Evolutionary conservation across 2,797 vertebrate genomes (phyloP), one percentile per base, ranked within the genome.

Genomic region (Adrianichthys oophorus): DNA sequence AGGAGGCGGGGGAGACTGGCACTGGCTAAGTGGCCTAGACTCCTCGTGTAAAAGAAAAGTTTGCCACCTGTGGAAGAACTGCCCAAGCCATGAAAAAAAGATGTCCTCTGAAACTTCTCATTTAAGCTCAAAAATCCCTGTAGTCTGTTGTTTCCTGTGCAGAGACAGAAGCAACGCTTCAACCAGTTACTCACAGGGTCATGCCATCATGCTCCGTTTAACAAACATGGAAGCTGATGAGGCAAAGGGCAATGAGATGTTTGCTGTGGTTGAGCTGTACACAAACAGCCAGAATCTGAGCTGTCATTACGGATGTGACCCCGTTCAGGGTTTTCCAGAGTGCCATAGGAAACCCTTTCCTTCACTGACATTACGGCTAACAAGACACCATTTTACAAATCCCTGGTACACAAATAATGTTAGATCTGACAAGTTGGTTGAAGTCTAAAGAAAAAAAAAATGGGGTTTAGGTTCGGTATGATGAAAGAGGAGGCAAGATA

Each of bases 1-100:
- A 32, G 32, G 32, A 12, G 32, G 32, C 32, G 7, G 10, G 49
- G 58, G 53, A n/a, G 69, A 69, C 56, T 8, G 72, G 67, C 53
- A 48, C 73, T 73, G 73, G 84, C 84, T 89, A 89, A 91, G 88
- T 87, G 80, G 74, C 75, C 79, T 62, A 1, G 47, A 59, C 72
- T 62, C 37, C 70, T 83, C 85, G 54, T 70, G 70, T 58, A 42
- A 66, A 67, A 15, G 43, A 61, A 63, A 62, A 43, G 76, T 78
- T 78, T 73, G 66, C 78, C 48, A 63, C 54, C 72, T 47, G 41
- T 84, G 82, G 85, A 65, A 73, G 71, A 73, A 77, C 68, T 52
- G 70, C 65, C 8, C 57, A 59, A 60, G 67, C 50, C 52, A 50
- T 21, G 15, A 56, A 56, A 37, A 52, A 66, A 18, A 48, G 47